phyloP scores from a whole-genome alignment of 2,113 vertebrate species.

The Lampris megalopsis region DNA sequence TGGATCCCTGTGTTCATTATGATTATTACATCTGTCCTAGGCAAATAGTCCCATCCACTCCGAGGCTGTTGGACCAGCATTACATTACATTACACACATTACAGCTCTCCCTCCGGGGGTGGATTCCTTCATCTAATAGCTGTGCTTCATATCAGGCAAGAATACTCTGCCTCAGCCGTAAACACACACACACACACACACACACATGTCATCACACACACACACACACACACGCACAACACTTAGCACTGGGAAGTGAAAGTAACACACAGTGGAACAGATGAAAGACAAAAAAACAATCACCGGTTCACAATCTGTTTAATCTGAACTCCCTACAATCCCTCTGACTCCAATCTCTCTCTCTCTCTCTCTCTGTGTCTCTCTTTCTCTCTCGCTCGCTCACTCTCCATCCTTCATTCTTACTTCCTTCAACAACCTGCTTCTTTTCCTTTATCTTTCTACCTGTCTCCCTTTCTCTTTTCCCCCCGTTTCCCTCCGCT shows the following conservation, averaged over 20 bases:
- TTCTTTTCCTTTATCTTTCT: constrained; percentile 25
- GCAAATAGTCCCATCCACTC: constrained; percentile 26
- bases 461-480: constrained; percentile 15
- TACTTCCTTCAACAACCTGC: too few species aligned
- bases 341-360: constrained; percentile 21
- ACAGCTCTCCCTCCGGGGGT: constrained; percentile 10
- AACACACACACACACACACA: neutral
- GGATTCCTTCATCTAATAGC: constrained; percentile 48
- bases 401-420: too few species aligned
- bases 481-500: neutral
- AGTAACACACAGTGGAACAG: constrained; percentile 34
- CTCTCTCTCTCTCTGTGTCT: constrained; percentile 16
- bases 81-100: constrained; percentile 44
- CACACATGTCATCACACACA: neutral
- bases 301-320: constrained; percentile 49
- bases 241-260: constrained; percentile 7
- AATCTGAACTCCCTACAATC: constrained; percentile 48
- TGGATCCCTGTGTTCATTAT: constrained; percentile 17
- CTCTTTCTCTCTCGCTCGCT: constrained; percentile 1
- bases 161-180: neutral
- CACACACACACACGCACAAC: constrained; percentile 2
- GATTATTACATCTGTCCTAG: constrained; percentile 34
- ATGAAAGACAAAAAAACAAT: constrained; percentile 43
- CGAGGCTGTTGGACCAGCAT: constrained; percentile 39
- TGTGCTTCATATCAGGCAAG: constrained; percentile 23